A percentile compares a stretch with the other conserved stretches of the same genome.
These are phyloP conservation scores for Drosophila kanapiae DNA, from an alignment of 1,140 invertebrate genomes.

Conservation along the genomic window DNA sequence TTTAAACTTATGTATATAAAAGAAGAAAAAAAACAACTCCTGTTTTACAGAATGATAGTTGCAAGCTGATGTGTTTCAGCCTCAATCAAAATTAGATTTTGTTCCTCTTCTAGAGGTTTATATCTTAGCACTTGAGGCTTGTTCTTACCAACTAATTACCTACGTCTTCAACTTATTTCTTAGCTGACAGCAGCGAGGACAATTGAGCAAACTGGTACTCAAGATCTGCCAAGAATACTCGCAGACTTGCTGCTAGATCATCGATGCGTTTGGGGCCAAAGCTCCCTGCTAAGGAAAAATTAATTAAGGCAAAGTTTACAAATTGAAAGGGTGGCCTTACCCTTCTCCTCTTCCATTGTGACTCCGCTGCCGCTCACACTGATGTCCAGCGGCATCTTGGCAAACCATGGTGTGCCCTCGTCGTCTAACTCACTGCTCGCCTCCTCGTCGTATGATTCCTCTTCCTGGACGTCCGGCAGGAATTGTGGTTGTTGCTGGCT, in stretches of 20 bases:
- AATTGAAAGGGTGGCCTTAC: too few species aligned
- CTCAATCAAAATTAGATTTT: background rate
- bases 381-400: slow-evolving; percentile 37
- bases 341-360: background rate
- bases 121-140: background rate
- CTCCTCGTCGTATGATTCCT: background rate
- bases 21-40: slow-evolving; percentile 1
- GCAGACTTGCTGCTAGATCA: too few species aligned
- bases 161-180: background rate
- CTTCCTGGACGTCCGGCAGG: slow-evolving; percentile 5
- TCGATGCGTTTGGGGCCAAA: too few species aligned
- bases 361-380: background rate
- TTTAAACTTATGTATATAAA: slow-evolving; percentile 14
- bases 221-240: background rate
- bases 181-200: background rate
- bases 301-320: too few species aligned
- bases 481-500: background rate
- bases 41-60: background rate
- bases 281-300: too few species aligned
- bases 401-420: slow-evolving; percentile 30
- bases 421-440: slow-evolving; percentile 8
- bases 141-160: slow-evolving; percentile 2
- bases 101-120: slow-evolving; percentile 18
- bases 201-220: background rate
- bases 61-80: background rate